A percentile compares a stretch with the other conserved stretches of the same genome.
These are phyloP conservation scores for Ornithoptera alexandrae DNA, from an alignment of 2,888 invertebrate species.

Conservation along the genomic window DNA sequence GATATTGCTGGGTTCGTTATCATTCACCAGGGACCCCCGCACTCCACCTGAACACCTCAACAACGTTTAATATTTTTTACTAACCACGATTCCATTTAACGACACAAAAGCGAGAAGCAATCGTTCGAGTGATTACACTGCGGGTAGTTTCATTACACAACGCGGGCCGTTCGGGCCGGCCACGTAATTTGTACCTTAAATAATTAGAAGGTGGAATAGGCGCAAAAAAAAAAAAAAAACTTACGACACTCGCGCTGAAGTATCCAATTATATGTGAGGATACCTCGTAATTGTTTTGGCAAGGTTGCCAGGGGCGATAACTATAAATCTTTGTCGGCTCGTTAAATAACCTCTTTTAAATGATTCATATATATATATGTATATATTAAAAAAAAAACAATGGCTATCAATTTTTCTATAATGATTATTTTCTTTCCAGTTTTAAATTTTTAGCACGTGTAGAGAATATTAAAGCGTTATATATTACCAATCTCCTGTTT, in stretches of 20 bases:
- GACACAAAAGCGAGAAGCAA: slow-evolving; percentile 38
- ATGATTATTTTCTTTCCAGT: slow-evolving; percentile 2
- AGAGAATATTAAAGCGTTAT: neutral
- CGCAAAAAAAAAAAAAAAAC: slow-evolving; percentile 34
- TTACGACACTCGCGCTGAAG: slow-evolving; percentile 35
- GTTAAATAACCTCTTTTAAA: slow-evolving; percentile 12
- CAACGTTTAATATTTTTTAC: slow-evolving; percentile 1
- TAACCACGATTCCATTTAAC: slow-evolving; percentile 16
- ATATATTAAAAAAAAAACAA: slow-evolving; percentile 3
- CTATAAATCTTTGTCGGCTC: slow-evolving; percentile 24
- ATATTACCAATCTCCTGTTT: neutral
- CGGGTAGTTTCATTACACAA: slow-evolving; percentile 43
- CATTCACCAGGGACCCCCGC: no score
- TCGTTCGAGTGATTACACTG: slow-evolving; percentile 39
- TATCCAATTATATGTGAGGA: slow-evolving; percentile 36
- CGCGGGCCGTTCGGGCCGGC: slow-evolving; percentile 37
- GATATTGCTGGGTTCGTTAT: no score
- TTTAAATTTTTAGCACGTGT: slow-evolving; percentile 11
- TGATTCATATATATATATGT: neutral
- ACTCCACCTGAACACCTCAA: no score
- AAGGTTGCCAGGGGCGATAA: slow-evolving; percentile 33
- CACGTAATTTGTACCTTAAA: slow-evolving; percentile 45
- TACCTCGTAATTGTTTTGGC: slow-evolving; percentile 41
- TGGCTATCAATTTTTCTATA: slow-evolving; percentile 3
- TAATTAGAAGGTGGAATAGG: slow-evolving; percentile 41